Evolutionary conservation across 2,888 invertebrate species (phyloP), one percentile per base, ranked within the genome.

Genomic region (Acleris emargana): DNA sequence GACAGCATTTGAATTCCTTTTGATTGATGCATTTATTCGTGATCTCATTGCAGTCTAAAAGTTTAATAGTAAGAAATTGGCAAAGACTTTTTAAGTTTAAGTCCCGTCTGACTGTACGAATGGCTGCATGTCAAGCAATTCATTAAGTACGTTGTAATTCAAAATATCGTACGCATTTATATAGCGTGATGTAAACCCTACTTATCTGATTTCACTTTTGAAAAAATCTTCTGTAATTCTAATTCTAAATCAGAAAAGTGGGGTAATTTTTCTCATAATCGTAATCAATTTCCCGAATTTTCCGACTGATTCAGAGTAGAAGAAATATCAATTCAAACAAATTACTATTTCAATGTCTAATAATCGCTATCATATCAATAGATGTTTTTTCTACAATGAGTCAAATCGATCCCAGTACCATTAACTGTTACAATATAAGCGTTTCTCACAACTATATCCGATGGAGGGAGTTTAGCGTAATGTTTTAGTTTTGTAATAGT

Each of bases 11-110:
- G 59, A 70, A 76, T 77, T 79, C 79, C 77, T 80, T 72, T 80
- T 76, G 71, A 79, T 79, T 75, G 76, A 81, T 89, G 91, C 91
- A 91, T 91, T 91, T 91, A 90, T 81, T 84, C 84, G 82, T 89
- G 91, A 91, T 91, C 91, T 91, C 91, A 91, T 74, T 75, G 79
- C 79, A 78, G 76, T 79, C 74, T 71, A 77, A 81, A 75, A 72
- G 71, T 77, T 73, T 75, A 72, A 72, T 73, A 57, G 53, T 67
- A 69, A 68, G 68, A 62, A 67, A 61, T 70, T 69, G 67, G 69
- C 67, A 60, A 64, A 68, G 67, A 68, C 66, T 67, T 61, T 64
- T 62, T 67, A 63, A 57, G 28, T 66, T 62, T 68, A 68, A 66
- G 67, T 61, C 50, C 13, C 22, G 55, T 64, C 28, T 52, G 58